Percentiles rank a stretch among this genome's conserved stretches.
These are phyloP conservation scores for Oithona nana DNA, from an alignment of 2,888 invertebrate species.

Conservation along the genomic window DNA sequence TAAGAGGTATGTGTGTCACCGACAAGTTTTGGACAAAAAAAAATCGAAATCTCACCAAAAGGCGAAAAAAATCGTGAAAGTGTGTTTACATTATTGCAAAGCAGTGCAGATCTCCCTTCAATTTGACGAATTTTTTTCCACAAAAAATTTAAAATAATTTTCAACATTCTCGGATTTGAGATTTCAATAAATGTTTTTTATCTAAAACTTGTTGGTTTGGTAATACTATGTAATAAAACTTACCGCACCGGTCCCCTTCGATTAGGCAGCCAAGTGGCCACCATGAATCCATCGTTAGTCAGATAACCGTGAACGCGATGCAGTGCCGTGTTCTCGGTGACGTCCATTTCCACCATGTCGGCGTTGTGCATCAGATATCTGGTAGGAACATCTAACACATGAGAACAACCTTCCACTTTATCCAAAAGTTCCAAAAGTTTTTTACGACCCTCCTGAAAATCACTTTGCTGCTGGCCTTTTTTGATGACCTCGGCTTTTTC, in stretches of 20 bases:
- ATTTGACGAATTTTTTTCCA: too few species aligned
- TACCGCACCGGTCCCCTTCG: constrained; percentile 25
- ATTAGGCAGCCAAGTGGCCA: constrained; percentile 59
- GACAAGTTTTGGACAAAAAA: too few species aligned
- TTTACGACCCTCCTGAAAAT: constrained; percentile 33
- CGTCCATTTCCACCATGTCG: constrained; percentile 70
- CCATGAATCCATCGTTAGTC: constrained; percentile 75
- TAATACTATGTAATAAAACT: too few species aligned
- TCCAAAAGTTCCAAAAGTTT: constrained; percentile 54
- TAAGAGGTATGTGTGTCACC: too few species aligned
- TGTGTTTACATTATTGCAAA: too few species aligned
- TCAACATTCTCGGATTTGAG: not conserved
- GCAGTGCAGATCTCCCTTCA: too few species aligned
- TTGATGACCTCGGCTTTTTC: not conserved
- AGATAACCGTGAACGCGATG: constrained; percentile 79
- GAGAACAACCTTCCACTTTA: constrained; percentile 64
- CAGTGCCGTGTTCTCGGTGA: constrained; percentile 61
- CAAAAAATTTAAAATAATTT: not conserved
- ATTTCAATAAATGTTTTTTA: not conserved
- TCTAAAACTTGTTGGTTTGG: not conserved
- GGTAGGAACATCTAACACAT: constrained; percentile 42
- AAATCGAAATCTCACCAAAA: too few species aligned
- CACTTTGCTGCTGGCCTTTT: not conserved
- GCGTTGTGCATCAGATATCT: constrained; percentile 71
- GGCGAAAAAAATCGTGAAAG: too few species aligned